A percentile compares a stretch with the other conserved stretches of the same genome.
phyloP scores from a whole-genome alignment of 64 coral and sea anemone species.

The Pachyseris speciosa region DNA sequence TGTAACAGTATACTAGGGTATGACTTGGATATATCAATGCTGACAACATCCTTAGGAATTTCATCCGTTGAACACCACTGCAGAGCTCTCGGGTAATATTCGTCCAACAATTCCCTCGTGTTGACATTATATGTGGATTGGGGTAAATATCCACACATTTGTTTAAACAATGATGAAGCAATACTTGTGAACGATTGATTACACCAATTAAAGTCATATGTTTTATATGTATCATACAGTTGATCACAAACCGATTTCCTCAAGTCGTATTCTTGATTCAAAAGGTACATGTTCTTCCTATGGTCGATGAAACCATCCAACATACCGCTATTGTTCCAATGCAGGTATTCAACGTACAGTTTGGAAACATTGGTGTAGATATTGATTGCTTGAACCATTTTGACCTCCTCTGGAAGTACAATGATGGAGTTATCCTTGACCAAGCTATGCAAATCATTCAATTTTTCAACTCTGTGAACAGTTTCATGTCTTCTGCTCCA shows the following conservation, averaged over 20 bases:
- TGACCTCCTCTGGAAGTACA: neutral
- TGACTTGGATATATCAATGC: neutral
- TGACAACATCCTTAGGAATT: neutral
- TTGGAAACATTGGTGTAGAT: neutral
- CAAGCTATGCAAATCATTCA: neutral
- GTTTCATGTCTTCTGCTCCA: constrained; percentile 7
- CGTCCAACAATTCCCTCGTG: neutral
- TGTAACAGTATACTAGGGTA: neutral
- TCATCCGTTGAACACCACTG: neutral
- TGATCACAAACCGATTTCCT: neutral
- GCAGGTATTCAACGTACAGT: neutral
- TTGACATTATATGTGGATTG: neutral
- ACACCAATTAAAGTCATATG: neutral
- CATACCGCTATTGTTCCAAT: constrained; percentile 20
- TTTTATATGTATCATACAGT: neutral
- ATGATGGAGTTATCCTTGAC: neutral
- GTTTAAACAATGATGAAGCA: neutral
- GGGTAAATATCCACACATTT: neutral
- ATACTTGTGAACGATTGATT: neutral
- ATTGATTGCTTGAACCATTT: neutral
- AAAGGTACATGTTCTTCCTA: constrained; percentile 3
- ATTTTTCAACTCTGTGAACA: neutral
- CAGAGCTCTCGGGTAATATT: neutral
- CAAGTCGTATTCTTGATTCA: neutral
- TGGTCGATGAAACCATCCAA: constrained; percentile 4